These are phyloP conservation scores for Cerceris ruficornis DNA, from an alignment of 2,888 invertebrate genomes.

Conservation along the genomic window DNA sequence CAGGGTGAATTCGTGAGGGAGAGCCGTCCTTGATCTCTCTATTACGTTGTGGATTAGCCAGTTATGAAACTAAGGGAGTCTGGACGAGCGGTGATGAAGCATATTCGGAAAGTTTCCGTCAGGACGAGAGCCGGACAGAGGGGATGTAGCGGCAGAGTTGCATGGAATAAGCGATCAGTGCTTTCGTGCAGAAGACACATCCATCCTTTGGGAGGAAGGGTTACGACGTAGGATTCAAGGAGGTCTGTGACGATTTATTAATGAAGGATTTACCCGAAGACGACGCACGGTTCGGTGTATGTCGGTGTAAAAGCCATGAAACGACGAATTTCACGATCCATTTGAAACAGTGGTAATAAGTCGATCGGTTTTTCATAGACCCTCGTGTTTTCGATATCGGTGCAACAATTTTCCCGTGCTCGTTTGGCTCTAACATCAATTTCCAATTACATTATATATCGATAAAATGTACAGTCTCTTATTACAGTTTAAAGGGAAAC, in stretches of 20 bases:
- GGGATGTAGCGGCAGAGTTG: conserved; percentile 59
- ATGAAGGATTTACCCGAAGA: conserved; percentile 26
- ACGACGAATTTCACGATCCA: too few species aligned
- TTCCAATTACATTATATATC: too few species aligned
- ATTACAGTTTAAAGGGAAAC: not conserved
- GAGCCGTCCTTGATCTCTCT: conserved; percentile 73
- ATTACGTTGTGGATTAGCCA: conserved; percentile 78
- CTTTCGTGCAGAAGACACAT: conserved; percentile 51
- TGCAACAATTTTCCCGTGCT: too few species aligned
- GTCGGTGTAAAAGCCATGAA: too few species aligned
- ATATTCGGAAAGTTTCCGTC: conserved; percentile 66
- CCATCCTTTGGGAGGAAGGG: conserved; percentile 42
- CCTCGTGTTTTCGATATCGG: too few species aligned
- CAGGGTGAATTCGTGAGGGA: conserved; percentile 31
- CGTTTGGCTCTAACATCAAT: too few species aligned
- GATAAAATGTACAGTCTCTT: too few species aligned
- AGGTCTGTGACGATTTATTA: conserved; percentile 33
- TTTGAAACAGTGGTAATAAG: too few species aligned
- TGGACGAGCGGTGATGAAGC: conserved; percentile 68
- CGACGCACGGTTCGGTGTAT: not conserved
- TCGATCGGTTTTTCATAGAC: too few species aligned
- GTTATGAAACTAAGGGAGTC: conserved; percentile 75
- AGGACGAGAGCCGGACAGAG: conserved; percentile 45
- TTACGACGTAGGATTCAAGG: conserved; percentile 39
- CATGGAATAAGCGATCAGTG: conserved; percentile 68